phyloP scores from a whole-genome alignment of 2,113 vertebrate genomes.

The Gymnocephalus cernua region DNA sequence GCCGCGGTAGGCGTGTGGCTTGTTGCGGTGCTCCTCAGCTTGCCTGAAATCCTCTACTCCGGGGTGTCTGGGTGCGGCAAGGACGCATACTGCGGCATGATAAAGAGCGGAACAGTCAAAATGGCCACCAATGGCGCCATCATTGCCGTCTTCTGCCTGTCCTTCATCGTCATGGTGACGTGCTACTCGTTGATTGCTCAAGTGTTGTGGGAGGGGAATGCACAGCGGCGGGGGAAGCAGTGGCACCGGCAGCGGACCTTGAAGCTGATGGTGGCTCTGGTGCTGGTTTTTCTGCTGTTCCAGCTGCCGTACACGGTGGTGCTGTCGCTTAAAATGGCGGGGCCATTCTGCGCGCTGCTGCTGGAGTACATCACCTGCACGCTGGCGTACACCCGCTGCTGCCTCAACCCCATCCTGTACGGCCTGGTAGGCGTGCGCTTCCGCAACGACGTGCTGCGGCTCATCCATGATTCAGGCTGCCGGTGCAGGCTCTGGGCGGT shows the following conservation, averaged over 20 bases:
- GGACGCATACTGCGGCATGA: conserved; percentile 77
- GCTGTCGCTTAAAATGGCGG: conserved; percentile 83
- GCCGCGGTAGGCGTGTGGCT: conserved; percentile 81
- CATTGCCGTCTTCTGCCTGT: conserved; percentile 87
- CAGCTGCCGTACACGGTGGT: conserved; percentile 93
- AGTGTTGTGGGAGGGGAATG: conserved; percentile 82
- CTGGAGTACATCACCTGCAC: conserved; percentile 87
- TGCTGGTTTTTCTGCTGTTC: conserved; percentile 89
- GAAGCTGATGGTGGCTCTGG: conserved; percentile 89
- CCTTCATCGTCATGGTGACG: conserved; percentile 87
- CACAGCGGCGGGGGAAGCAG: conserved; percentile 64
- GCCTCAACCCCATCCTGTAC: conserved; percentile 94
- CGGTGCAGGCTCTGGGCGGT: fast-evolving
- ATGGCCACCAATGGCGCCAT: conserved; percentile 81
- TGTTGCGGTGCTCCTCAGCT: conserved; percentile 84
- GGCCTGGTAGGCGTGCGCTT: conserved; percentile 92
- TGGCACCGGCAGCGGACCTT: conserved; percentile 87
- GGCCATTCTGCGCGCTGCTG: conserved; percentile 82
- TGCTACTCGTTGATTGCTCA: conserved; percentile 87
- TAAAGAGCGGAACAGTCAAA: conserved; percentile 74
- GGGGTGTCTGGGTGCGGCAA: conserved; percentile 50
- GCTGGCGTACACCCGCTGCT: conserved; percentile 91
- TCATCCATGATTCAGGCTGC: conserved; percentile 79
- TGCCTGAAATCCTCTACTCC: conserved; percentile 88
- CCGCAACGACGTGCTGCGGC: conserved; percentile 85